phyloP scores from a whole-genome alignment of 2,888 invertebrate species.

The Clitarchus hookeri region DNA sequence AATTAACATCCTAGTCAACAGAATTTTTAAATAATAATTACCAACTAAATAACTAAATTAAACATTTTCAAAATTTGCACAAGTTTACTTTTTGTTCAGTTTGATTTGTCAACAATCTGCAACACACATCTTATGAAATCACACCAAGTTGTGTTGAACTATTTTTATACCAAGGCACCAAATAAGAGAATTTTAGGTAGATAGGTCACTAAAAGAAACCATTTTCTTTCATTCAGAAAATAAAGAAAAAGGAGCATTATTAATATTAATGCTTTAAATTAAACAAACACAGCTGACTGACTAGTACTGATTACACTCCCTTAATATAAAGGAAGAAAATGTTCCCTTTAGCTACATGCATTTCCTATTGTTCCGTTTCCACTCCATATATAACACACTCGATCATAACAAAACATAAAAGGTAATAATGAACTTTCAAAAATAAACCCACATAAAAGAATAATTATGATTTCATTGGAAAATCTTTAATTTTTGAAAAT shows the following conservation, averaged over 20 bases:
- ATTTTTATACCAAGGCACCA: not conserved
- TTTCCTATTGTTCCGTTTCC: not conserved
- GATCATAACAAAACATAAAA: not conserved
- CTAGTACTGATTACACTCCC: not conserved
- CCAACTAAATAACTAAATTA: too few species aligned
- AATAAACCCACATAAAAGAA: not conserved
- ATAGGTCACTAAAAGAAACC: not conserved
- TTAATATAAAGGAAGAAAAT: not conserved
- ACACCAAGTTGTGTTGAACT: not conserved
- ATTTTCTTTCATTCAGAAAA: not conserved
- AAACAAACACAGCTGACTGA: not conserved
- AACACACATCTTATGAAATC: not conserved
- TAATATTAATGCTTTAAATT: not conserved
- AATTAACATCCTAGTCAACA: too few species aligned
- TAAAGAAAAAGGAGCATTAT: not conserved
- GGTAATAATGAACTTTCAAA: not conserved
- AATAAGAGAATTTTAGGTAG: not conserved
- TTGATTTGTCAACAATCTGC: not conserved
- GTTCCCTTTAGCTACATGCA: not conserved
- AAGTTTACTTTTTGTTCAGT: not conserved
- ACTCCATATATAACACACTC: not conserved
- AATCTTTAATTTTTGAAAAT: too few species aligned
- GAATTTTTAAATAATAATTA: too few species aligned
- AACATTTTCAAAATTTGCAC: not conserved
- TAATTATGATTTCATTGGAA: not conserved